These are phyloP conservation scores for Hafferia zeledoni DNA, from an alignment of 2,797 vertebrate genomes.

Conservation along the genomic window DNA sequence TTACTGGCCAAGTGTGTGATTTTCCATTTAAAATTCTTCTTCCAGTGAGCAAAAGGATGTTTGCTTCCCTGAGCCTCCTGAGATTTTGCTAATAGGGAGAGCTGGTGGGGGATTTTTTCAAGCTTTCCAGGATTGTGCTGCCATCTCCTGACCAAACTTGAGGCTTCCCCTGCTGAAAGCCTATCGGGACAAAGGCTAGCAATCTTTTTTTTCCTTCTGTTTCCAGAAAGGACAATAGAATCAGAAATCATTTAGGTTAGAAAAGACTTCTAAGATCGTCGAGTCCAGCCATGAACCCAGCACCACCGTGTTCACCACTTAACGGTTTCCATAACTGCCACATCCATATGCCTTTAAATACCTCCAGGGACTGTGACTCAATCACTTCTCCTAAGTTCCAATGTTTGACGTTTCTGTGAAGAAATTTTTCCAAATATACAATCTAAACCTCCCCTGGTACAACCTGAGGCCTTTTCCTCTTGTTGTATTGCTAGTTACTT, in stretches of 20 bases:
- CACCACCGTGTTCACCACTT: not conserved
- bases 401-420: not conserved
- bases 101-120: accelerated
- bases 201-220: too few relatives aligned
- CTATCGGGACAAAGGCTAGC: accelerated
- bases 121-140: constrained; percentile 36
- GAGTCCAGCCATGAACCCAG: not conserved
- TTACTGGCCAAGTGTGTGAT: accelerated
- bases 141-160: constrained; percentile 40
- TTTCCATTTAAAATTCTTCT: not conserved
- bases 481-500: not conserved
- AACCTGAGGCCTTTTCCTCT: not conserved
- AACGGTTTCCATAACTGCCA: not conserved
- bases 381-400: not conserved
- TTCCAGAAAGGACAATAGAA: not conserved
- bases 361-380: not conserved
- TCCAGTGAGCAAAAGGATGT: not conserved
- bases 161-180: not conserved
- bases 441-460: not conserved
- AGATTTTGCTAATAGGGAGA: not conserved
- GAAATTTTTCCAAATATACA: not conserved
- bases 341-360: not conserved
- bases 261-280: not conserved
- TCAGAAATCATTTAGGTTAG: not conserved
- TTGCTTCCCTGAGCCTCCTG: too few relatives aligned